Conservation (phyloP, 2,888 invertebrate genomes). For the Pocota personata region DNA sequence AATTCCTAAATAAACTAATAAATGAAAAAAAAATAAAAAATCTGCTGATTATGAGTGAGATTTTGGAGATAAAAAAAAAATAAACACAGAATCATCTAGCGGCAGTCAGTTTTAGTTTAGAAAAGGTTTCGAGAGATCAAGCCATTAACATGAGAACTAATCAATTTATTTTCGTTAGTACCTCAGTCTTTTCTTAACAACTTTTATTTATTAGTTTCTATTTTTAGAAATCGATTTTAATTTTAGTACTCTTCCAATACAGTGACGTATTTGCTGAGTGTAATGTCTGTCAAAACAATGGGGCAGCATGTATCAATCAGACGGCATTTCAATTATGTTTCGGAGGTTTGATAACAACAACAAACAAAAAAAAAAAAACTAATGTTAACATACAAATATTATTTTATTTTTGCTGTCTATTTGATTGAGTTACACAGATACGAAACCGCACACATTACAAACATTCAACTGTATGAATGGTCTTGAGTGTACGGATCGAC, state of each 20-base stretch:
- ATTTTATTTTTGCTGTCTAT: no score
- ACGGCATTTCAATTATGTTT: conserved; percentile 79
- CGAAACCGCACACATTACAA: conserved; percentile 75
- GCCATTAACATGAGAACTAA: not conserved
- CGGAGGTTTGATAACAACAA: conserved; percentile 74
- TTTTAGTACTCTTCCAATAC: not conserved
- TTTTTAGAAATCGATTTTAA: not conserved
- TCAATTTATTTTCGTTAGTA: conserved; percentile 6
- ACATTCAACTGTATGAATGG: conserved; percentile 78
- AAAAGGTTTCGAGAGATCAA: not conserved
- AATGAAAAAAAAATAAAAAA: not conserved
- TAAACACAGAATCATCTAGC: not conserved
- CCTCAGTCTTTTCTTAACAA: not conserved
- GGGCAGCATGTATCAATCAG: conserved; percentile 78
- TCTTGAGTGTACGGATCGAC: conserved; percentile 78
- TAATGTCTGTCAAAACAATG: conserved; percentile 78
- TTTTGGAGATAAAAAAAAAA: not conserved
- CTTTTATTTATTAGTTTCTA: not conserved
- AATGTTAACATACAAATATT: no score
- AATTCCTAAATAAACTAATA: conserved; percentile 12
- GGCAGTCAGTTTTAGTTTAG: not conserved
- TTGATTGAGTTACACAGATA: conserved; percentile 17
- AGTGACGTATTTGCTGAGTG: conserved; percentile 71
- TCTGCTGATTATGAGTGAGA: not conserved
- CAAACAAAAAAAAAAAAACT: not conserved